Conservation (phyloP, 2,113 vertebrate genomes). For the Leiothrix lutea region DNA sequence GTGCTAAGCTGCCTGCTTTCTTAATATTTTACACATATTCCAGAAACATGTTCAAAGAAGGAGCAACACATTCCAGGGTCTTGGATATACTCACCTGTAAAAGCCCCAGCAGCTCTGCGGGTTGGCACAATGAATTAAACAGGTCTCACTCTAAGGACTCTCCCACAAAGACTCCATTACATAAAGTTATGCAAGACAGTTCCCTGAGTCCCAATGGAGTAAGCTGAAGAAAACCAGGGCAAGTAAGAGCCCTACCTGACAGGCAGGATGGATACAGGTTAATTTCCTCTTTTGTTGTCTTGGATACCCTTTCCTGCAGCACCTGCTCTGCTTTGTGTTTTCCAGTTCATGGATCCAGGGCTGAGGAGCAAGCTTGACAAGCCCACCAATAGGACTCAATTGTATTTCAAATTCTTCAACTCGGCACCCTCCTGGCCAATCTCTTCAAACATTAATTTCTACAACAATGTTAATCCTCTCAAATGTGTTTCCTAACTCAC, state of each 20-base stretch:
- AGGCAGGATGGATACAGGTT: background rate
- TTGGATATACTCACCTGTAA: background rate
- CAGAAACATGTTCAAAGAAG: background rate
- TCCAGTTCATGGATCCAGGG: background rate
- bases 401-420: background rate
- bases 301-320: background rate
- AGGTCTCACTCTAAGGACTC: background rate
- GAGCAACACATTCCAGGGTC: background rate
- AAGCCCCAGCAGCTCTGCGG: background rate
- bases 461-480: slow-evolving; percentile 61
- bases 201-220: background rate
- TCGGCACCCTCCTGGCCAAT: background rate
- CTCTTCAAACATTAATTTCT: slow-evolving; percentile 21
- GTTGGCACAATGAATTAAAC: background rate
- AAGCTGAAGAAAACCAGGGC: background rate
- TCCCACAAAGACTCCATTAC: background rate
- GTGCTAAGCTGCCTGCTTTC: background rate
- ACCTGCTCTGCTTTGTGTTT: background rate
- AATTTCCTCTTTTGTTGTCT: background rate
- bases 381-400: background rate
- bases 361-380: background rate
- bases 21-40: background rate
- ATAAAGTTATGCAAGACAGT: background rate
- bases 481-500: slow-evolving; percentile 16
- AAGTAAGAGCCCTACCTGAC: background rate